Percentiles rank a stretch among this genome's conserved stretches.
Evolutionary conservation across 2,797 vertebrate species (phyloP).

Genomic region (Myripristis jacobus): DNA sequence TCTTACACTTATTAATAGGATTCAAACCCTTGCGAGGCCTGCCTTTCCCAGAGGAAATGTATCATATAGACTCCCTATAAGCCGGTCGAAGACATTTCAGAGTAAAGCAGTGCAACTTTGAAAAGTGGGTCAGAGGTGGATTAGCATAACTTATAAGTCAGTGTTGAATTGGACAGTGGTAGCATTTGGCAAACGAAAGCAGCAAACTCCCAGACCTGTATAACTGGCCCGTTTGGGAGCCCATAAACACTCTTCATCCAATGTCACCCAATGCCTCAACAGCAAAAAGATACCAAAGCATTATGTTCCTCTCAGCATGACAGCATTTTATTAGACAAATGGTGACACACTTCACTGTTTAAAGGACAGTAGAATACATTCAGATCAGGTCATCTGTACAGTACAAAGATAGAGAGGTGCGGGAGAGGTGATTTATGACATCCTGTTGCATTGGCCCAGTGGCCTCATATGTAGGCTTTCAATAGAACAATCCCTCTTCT

Average conservation of each 20-base stretch:
- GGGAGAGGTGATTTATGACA: constrained; percentile 60
- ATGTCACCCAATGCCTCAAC: constrained; percentile 7
- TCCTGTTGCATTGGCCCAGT: constrained; percentile 52
- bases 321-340: constrained; percentile 81
- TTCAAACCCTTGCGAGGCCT: not conserved
- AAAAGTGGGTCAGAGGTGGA: constrained; percentile 9
- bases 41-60: constrained; percentile 8
- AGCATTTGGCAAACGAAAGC: not conserved
- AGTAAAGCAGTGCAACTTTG: not conserved
- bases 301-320: constrained; percentile 54
- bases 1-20: constrained; percentile 9
- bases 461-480: constrained; percentile 28
- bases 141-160: constrained; percentile 2
- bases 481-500: constrained; percentile 32
- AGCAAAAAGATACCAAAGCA: constrained; percentile 45
- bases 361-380: constrained; percentile 82
- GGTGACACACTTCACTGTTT: constrained; percentile 79
- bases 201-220: constrained; percentile 10
- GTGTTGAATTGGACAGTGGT: not conserved
- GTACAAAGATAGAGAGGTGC: constrained; percentile 70
- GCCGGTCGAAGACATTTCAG: constrained; percentile 24
- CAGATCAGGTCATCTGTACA: constrained; percentile 80
- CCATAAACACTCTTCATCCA: not conserved
- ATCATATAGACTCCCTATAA: constrained; percentile 25
- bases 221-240: constrained; percentile 7